phyloP scores from a whole-genome alignment of 2,888 invertebrate genomes.

The Aproaerema taeniolella region DNA sequence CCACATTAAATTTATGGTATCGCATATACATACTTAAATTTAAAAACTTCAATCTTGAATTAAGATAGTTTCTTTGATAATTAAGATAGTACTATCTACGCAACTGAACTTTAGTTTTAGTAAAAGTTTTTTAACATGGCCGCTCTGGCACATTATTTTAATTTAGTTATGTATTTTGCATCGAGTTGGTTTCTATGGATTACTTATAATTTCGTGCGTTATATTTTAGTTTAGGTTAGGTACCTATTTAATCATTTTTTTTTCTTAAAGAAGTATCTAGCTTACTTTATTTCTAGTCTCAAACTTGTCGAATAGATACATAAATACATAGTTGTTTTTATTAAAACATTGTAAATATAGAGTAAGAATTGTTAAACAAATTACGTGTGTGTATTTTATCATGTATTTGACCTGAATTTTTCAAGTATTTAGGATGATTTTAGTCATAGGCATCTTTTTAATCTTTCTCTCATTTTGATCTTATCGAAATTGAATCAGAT shows the following conservation, averaged over 20 bases:
- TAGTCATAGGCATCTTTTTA: conserved; percentile 20
- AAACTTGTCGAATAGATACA: conserved; percentile 5
- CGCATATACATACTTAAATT: no score
- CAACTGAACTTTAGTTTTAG: conserved; percentile 44
- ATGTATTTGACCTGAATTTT: conserved; percentile 20
- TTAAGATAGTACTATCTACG: no score
- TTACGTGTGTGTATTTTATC: conserved; percentile 46
- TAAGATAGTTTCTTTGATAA: no score
- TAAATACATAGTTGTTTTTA: conserved; percentile 1
- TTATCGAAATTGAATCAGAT: conserved; percentile 34
- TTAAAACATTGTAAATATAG: neutral
- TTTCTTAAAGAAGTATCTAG: conserved; percentile 11
- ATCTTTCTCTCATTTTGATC: conserved; percentile 46
- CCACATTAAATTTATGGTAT: no score
- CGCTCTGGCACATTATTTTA: conserved; percentile 7
- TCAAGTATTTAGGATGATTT: neutral
- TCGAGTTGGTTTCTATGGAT: no score
- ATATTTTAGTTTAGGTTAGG: conserved; percentile 7
- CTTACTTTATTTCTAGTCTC: conserved; percentile 4
- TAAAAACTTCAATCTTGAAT: no score
- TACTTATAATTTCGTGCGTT: no score
- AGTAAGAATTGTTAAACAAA: conserved; percentile 41
- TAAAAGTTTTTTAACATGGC: conserved; percentile 2
- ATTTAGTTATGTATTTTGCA: no score
- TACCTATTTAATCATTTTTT: conserved; percentile 8